These are phyloP conservation scores for Oscheius myriophilus DNA, from an alignment of 2,888 invertebrate genomes.

Conservation along the genomic window DNA sequence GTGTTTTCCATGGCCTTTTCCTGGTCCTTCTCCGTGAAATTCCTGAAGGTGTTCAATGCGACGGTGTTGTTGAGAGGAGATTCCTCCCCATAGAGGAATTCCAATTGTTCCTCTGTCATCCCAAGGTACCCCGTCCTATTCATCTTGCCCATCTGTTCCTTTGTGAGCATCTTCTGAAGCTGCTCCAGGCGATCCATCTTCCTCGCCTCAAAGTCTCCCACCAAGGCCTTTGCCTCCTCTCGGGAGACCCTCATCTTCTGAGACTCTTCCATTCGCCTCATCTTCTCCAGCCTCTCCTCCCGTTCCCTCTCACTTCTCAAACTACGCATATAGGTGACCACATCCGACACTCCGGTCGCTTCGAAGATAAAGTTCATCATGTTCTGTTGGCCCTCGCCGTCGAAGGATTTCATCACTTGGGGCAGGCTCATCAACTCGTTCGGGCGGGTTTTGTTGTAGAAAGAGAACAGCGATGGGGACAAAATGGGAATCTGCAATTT, in stretches of 20 bases:
- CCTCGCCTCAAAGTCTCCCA: slow-evolving; percentile 34
- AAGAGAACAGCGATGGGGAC: slow-evolving; percentile 61
- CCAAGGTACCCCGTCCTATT: slow-evolving; percentile 53
- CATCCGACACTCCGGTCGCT: slow-evolving; percentile 60
- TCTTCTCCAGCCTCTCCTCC: slow-evolving; percentile 33
- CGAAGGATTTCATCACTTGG: slow-evolving; percentile 35
- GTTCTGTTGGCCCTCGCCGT: slow-evolving; percentile 46
- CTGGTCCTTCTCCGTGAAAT: slow-evolving; percentile 34
- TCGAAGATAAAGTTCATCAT: slow-evolving; percentile 67
- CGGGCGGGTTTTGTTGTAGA: slow-evolving; percentile 53
- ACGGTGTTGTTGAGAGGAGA: slow-evolving; percentile 52
- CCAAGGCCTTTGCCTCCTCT: slow-evolving; percentile 35
- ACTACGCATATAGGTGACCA: slow-evolving; percentile 38
- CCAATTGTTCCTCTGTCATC: slow-evolving; percentile 43
- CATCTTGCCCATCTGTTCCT: slow-evolving; percentile 40
- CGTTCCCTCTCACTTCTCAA: slow-evolving; percentile 28
- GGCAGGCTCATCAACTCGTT: slow-evolving; percentile 33
- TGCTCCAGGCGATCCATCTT: slow-evolving; percentile 41
- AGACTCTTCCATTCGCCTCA: slow-evolving; percentile 34
- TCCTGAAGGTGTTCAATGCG: slow-evolving; percentile 35
- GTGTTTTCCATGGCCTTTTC: slow-evolving; percentile 42
- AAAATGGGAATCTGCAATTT: slow-evolving; percentile 59
- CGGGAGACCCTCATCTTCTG: slow-evolving; percentile 30
- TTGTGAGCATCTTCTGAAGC: slow-evolving; percentile 38
- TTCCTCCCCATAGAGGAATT: slow-evolving; percentile 43